These are phyloP conservation scores for Dryobotodes eremita DNA, from an alignment of 2,888 invertebrate genomes.

Conservation along the genomic window DNA sequence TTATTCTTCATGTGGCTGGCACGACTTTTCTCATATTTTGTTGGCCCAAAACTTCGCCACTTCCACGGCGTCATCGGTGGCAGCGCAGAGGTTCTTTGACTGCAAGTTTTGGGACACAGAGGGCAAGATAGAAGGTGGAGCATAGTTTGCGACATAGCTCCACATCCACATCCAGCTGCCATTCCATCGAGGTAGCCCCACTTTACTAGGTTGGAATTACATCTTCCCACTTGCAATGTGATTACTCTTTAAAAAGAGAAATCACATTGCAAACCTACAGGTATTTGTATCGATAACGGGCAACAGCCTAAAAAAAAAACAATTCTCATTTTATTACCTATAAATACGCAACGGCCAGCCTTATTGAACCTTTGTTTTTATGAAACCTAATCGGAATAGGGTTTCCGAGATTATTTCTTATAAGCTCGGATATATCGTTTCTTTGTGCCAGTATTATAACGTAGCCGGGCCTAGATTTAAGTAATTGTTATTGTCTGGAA, in stretches of 20 bases:
- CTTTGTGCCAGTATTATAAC: constrained; percentile 36
- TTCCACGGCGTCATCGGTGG: too few species aligned
- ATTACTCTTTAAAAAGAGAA: neutral
- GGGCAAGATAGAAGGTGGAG: too few species aligned
- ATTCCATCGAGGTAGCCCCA: too few species aligned
- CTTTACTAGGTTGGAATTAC: too few species aligned
- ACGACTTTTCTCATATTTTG: too few species aligned
- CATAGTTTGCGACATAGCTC: too few species aligned
- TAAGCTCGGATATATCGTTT: constrained; percentile 34
- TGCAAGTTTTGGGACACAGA: too few species aligned
- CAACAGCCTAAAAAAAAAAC: constrained; percentile 17
- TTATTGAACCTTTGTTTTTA: constrained; percentile 59
- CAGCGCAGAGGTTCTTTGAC: too few species aligned
- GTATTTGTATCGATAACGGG: constrained; percentile 8
- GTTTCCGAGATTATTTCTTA: constrained; percentile 48
- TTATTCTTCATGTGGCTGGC: too few species aligned
- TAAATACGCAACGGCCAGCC: constrained; percentile 54
- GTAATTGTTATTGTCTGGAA: constrained; percentile 35
- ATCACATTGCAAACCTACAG: neutral
- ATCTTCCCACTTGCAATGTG: too few species aligned
- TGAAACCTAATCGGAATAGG: constrained; percentile 55
- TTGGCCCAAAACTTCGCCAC: too few species aligned
- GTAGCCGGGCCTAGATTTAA: constrained; percentile 9
- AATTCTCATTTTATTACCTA: constrained; percentile 37
- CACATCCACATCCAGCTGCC: too few species aligned